Conservation (phyloP, 1,140 invertebrate species). For the Drosophila lowei region DNA sequence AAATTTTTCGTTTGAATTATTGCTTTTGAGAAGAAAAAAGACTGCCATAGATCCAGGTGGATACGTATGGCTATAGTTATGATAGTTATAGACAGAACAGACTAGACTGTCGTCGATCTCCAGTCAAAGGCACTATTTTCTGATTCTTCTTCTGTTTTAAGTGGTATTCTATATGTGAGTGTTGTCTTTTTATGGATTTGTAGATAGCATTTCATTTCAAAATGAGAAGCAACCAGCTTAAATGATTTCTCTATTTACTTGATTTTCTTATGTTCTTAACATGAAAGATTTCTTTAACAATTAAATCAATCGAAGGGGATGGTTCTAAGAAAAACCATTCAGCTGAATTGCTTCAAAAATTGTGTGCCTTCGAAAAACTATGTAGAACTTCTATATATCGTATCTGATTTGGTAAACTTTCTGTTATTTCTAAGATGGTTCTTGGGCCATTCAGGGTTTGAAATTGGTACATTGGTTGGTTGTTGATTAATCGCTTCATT, state of each 20-base stretch:
- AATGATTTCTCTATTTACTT: too few species aligned
- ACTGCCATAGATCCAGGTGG: slow-evolving; percentile 7
- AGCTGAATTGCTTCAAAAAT: background rate
- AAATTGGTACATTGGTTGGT: slow-evolving; percentile 32
- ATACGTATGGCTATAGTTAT: slow-evolving; percentile 6
- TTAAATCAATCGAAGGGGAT: too few species aligned
- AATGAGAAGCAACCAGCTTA: too few species aligned
- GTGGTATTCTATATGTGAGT: background rate
- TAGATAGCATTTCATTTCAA: slow-evolving; percentile 8
- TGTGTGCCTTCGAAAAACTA: background rate
- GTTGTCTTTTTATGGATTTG: slow-evolving; percentile 8
- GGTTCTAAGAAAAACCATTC: slow-evolving; percentile 1
- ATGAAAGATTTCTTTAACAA: too few species aligned
- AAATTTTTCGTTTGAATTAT: slow-evolving; percentile 38
- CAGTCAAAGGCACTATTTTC: slow-evolving; percentile 77
- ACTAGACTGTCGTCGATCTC: slow-evolving; percentile 19
- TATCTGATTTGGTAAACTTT: slow-evolving; percentile 3
- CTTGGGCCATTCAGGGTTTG: background rate
- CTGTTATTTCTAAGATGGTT: background rate
- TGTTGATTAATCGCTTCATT: slow-evolving; percentile 10
- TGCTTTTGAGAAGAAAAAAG: slow-evolving; percentile 23
- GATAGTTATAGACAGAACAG: slow-evolving; percentile 30
- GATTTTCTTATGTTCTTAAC: too few species aligned
- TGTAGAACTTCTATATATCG: background rate
- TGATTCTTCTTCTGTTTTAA: slow-evolving; percentile 37